Conservation (phyloP, 1,140 invertebrate genomes). For the Zaprionus nigranus region DNA sequence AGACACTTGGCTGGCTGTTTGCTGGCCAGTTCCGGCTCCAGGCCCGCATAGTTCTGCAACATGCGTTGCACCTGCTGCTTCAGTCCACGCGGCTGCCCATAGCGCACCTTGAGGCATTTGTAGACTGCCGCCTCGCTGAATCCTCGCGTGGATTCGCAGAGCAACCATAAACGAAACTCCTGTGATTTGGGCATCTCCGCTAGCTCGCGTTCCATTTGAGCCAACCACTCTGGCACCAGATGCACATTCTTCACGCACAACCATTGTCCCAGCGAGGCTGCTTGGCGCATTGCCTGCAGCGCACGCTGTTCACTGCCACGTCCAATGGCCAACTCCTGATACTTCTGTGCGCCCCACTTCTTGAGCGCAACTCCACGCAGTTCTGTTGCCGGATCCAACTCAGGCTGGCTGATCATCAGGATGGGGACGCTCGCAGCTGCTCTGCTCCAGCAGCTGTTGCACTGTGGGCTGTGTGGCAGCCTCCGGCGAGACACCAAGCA, state of each 20-base stretch:
- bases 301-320: constrained; percentile 66
- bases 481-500: constrained; percentile 86
- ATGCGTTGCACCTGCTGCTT: constrained; percentile 87
- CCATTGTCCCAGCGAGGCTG: constrained; percentile 74
- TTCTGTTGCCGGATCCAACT: constrained; percentile 93
- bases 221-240: constrained; percentile 92
- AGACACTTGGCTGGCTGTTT: constrained; percentile 71
- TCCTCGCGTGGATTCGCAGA: constrained; percentile 85
- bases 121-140: constrained; percentile 70
- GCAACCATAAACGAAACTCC: constrained; percentile 91
- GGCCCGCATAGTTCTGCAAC: constrained; percentile 78
- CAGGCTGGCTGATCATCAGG: constrained; percentile 90
- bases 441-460: constrained; percentile 75
- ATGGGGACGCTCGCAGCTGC: constrained; percentile 88
- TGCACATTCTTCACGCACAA: constrained; percentile 93
- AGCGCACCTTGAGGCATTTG: constrained; percentile 90
- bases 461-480: constrained; percentile 71
- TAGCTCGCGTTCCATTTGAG: constrained; percentile 90
- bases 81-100: constrained; percentile 90
- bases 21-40: constrained; percentile 31
- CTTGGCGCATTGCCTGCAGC: constrained; percentile 52
- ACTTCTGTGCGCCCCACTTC: constrained; percentile 86
- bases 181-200: constrained; percentile 86
- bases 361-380: constrained; percentile 88
- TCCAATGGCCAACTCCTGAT: constrained; percentile 84